Evolutionary conservation across 2,113 vertebrate species (phyloP), one percentile per base, ranked within the genome.

Genomic region (Zapornia atra): DNA sequence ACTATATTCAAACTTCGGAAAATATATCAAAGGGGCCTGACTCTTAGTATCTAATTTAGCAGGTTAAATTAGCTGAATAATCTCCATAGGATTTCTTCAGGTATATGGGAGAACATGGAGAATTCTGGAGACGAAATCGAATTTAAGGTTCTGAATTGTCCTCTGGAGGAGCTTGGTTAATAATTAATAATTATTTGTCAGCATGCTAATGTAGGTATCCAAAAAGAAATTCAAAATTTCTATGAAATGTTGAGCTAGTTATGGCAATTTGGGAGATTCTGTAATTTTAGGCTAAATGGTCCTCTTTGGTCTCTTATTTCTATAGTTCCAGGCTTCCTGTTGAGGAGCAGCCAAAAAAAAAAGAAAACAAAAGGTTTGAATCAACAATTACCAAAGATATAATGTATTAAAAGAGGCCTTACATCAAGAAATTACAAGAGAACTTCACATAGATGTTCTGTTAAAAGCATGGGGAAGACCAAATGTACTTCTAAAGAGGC

Each of bases 1-100:
- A 66, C 42, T 92, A 12, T 92, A 82, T 51, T 94, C 69, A 94
- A 71, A 53, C 69, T 75, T 73, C 40, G 77, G 50, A 81, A 76
- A 83, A 78, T 46, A 51, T 38, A 73, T 34, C 72, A 81, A 56
- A 92, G 83, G 1, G 3, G 33, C 22, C 29, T 70, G 72, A 59
- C 57, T 88, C 66, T 91, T 90, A 81, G 56, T 78, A 64, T 90
- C 76, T 88, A 90, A 94, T 88, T 95, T 77, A 93, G 56, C 80
- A 75, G 83, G 60, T 77, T 86, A 90, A 94, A 94, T 94, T 95
- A 81, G 69, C 73, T 90, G 64, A 91, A 72, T 92, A 66, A 83
- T 90, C 90, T 97, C 76, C 60, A 33, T 86, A 84, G 83, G 50
- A 95, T 88, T 72, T 92, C 68, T 59, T 95, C 60, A 81, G 92